These are phyloP conservation scores for Cisticola juncidis DNA, from an alignment of 2,113 vertebrate genomes.

Conservation along the genomic window DNA sequence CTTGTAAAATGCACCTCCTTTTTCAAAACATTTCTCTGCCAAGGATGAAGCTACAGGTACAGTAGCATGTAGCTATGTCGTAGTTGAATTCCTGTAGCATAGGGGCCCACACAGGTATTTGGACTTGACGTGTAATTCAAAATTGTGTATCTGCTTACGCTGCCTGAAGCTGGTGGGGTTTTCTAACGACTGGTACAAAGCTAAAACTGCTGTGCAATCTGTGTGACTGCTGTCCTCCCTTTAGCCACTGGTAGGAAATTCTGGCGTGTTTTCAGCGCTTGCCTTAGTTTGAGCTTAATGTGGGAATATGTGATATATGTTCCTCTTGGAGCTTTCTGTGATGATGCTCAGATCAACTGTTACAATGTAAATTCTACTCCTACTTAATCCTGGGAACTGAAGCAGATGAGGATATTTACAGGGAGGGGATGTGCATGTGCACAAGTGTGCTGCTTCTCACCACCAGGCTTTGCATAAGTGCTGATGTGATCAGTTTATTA, in stretches of 20 bases:
- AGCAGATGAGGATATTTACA: fast-evolving
- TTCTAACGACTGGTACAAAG: not conserved
- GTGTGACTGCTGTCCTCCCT: not conserved
- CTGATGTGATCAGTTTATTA: not conserved
- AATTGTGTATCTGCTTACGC: not conserved
- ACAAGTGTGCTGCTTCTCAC: not conserved
- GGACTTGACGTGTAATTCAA: not conserved
- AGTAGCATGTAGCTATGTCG: not conserved
- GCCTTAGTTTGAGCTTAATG: not conserved
- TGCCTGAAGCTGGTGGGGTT: not conserved
- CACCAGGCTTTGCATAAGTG: not conserved
- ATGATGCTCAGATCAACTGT: not conserved
- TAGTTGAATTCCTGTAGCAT: not conserved
- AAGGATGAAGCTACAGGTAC: conserved; percentile 44
- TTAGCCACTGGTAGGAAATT: not conserved
- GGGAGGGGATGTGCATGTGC: not conserved
- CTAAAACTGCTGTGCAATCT: not conserved
- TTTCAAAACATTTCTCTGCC: not conserved
- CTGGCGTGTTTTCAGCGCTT: not conserved
- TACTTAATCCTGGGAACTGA: not conserved
- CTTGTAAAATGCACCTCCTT: not conserved
- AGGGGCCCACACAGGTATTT: not conserved
- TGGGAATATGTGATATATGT: not conserved
- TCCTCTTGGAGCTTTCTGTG: not conserved
- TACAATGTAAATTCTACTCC: not conserved